Percentiles rank a stretch among this genome's conserved stretches.
These are phyloP conservation scores for Lacerta bilineata DNA, from an alignment of 2,797 vertebrate species.

Conservation along the genomic window DNA sequence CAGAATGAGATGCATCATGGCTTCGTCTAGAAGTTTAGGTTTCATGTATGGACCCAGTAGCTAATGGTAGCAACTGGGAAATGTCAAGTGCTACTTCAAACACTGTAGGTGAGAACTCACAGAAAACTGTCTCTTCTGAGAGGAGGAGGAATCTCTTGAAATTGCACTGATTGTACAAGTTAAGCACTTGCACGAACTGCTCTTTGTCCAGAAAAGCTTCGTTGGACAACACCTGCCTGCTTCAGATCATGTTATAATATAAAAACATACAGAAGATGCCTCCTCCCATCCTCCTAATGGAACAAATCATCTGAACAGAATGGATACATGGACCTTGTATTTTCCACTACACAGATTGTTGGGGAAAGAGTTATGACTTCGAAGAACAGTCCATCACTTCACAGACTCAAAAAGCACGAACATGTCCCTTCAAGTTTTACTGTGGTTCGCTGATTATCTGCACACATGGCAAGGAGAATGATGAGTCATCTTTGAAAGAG, in stretches of 20 bases:
- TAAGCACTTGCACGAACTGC: background rate
- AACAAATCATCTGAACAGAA: background rate
- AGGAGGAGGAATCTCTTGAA: background rate
- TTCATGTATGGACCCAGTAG: background rate
- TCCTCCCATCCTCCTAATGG: background rate
- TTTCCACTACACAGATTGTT: background rate
- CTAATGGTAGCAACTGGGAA: background rate
- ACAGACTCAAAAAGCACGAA: slow-evolving; percentile 1
- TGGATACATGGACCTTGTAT: background rate
- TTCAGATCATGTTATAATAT: background rate
- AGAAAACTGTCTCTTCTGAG: background rate
- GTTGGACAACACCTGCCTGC: background rate
- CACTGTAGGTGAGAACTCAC: background rate
- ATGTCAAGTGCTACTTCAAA: slow-evolving; percentile 1
- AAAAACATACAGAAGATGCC: background rate
- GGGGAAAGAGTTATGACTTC: background rate
- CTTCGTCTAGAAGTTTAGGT: background rate
- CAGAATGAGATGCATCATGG: background rate
- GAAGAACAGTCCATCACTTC: background rate
- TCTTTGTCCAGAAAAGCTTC: background rate
- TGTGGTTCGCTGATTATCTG: slow-evolving; percentile 20
- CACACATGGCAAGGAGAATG: slow-evolving; percentile 57
- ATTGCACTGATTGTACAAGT: background rate
- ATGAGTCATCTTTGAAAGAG: slow-evolving; percentile 76
- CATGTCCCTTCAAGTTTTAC: slow-evolving; percentile 57